Base-by-base conservation (phyloP, 2,797 vertebrate genomes). In the Rousettus madagascariensis region DNA sequence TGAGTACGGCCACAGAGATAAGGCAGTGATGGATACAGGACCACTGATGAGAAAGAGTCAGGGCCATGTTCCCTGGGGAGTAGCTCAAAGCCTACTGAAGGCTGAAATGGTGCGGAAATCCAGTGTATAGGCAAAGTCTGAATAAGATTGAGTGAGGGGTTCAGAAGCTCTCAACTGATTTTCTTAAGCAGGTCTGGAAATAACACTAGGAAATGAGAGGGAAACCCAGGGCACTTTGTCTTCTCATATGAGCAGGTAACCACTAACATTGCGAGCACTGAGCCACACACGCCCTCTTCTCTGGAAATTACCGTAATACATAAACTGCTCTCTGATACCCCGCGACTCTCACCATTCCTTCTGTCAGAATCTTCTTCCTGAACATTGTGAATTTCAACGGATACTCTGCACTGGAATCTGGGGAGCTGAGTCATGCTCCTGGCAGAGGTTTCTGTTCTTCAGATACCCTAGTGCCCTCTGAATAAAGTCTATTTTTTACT, bases 241-340 rank as follows among this genome's bases (percentile, higher is more conserved):
- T 82, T 33, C 28, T 66, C 51, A 1, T 2, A 38, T 7, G 5
- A 79, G 9, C 16, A 61, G 59, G 57, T 33, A 46, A 33, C 36
- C 46, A 30, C 46, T 30, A 71, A 20, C 1, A 53, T 6, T 0
- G 13, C 12, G 36, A 57, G 24, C 2, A 17, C 0, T 17, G 36
- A 85, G 33, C 0, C 8, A 28, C 0, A 0, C 0, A 6, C 26
- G 33, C 12, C 1, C 10, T 92, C 71, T 38, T 13, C 69, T 75
- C 17, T 80, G 46, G 61, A 57, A 78, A 72, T n/a, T 68, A 30
- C 19, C 49, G 68, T 24, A 63, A 17, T 22, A 43, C 22, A 75
- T 28, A 4, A 30, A 51, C 19, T 69, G 15, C 28, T 38, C 22
- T 38, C 59, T 16, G 17, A 75, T 12, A 19, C 17, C 3, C 26